Conservation (phyloP, 2,797 vertebrate species). For the Gobionotothen gibberifrons region DNA sequence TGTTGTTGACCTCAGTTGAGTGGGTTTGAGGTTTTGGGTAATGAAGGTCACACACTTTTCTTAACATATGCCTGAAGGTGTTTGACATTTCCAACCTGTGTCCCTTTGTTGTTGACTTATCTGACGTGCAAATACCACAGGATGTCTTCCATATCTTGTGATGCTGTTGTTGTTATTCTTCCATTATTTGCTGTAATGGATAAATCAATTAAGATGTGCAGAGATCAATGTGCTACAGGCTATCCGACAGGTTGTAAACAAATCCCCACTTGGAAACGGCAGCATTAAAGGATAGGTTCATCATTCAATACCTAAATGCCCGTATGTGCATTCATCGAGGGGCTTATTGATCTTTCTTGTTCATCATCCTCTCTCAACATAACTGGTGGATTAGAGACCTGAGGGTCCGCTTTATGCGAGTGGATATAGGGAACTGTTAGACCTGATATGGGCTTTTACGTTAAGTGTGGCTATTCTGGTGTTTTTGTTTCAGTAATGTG, state of each 20-base stretch:
- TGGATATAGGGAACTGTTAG: too few species aligned
- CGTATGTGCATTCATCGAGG: too few species aligned
- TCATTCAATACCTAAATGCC: neutral
- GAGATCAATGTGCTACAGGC: constrained; percentile 6
- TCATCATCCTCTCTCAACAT: too few species aligned
- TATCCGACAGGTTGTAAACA: neutral
- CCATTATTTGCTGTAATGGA: neutral
- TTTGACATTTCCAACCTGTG: constrained; percentile 37
- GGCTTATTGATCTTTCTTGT: too few species aligned
- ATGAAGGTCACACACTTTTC: constrained; percentile 28
- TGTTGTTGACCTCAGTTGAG: constrained; percentile 18
- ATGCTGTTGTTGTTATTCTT: neutral
- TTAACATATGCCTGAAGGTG: neutral
- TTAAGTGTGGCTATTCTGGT: too few species aligned
- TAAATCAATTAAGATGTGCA: neutral
- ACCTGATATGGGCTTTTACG: too few species aligned
- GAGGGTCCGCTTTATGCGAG: too few species aligned
- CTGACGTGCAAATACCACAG: neutral
- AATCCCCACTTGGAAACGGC: neutral
- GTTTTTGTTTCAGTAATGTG: neutral
- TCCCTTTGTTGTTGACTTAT: neutral
- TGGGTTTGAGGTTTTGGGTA: neutral
- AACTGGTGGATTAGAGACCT: too few species aligned
- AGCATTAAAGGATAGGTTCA: neutral
- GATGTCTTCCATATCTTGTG: neutral